A percentile compares a stretch with the other conserved stretches of the same genome.
phyloP scores from a whole-genome alignment of 2,797 vertebrate species.

The Anomalospiza imberbis region DNA sequence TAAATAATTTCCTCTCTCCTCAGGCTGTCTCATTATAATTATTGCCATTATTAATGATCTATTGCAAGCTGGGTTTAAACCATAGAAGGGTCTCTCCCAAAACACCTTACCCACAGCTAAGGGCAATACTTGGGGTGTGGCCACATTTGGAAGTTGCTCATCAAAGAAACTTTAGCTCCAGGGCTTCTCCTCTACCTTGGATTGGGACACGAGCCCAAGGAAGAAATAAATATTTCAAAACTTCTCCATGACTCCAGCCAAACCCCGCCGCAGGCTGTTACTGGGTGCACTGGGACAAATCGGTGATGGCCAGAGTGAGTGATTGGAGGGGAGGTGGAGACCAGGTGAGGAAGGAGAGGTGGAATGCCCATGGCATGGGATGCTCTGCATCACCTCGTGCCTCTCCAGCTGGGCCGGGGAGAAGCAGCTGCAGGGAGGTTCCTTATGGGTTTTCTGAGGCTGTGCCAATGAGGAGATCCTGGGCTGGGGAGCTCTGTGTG shows the following conservation, averaged over 20 bases:
- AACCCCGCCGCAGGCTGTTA: not conserved
- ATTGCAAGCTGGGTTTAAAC: not conserved
- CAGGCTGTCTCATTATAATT: not conserved
- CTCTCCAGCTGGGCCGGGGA: not conserved
- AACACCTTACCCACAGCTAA: not conserved
- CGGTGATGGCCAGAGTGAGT: not conserved
- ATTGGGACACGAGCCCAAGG: not conserved
- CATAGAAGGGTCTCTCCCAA: not conserved
- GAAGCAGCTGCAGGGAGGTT: not conserved
- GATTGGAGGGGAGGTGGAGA: not conserved
- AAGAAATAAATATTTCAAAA: not conserved
- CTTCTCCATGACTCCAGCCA: not conserved
- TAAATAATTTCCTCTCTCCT: not conserved
- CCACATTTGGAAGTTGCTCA: not conserved
- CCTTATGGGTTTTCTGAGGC: not conserved
- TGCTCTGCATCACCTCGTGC: rapidly evolving
- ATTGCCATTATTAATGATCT: not conserved
- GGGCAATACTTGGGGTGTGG: not conserved
- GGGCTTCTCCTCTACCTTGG: conserved; percentile 19
- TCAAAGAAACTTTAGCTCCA: conserved; percentile 21
- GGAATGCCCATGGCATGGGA: not conserved
- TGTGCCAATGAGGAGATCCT: not conserved
- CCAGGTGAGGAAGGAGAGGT: rapidly evolving
- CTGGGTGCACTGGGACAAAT: not conserved
- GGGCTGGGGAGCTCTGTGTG: not conserved